A percentile compares a stretch with the other conserved stretches of the same genome.
Evolutionary conservation across 2,797 vertebrate genomes (phyloP).

Genomic region (Spondyliosoma cantharus): DNA sequence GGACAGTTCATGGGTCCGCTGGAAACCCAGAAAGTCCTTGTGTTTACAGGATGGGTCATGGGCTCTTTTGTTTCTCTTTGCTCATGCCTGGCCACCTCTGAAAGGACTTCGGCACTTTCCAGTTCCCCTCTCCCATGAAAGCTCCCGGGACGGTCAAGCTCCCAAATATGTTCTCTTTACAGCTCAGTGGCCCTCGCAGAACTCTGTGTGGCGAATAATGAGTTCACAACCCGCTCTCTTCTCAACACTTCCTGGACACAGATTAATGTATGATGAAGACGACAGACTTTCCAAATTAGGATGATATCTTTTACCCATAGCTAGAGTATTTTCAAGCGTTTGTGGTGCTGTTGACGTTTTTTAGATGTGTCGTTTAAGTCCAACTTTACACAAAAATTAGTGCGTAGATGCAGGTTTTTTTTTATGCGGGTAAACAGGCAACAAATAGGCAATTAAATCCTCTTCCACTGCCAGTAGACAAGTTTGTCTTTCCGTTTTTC

Average conservation of each 20-base stretch:
- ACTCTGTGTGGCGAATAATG: conserved; percentile 76
- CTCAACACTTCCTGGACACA: conserved; percentile 71
- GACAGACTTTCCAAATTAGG: conserved; percentile 68
- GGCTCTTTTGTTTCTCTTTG: conserved; percentile 72
- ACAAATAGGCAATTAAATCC: too few species aligned
- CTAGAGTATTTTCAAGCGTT: conserved; percentile 12
- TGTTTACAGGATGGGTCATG: conserved; percentile 70
- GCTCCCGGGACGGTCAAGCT: conserved; percentile 66
- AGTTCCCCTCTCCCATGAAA: conserved; percentile 64
- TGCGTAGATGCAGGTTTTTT: too few species aligned
- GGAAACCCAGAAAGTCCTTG: conserved; percentile 66
- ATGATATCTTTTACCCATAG: conserved; percentile 6
- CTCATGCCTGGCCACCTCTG: conserved; percentile 76
- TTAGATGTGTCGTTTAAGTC: neutral
- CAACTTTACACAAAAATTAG: too few species aligned
- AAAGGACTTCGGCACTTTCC: conserved; percentile 72
- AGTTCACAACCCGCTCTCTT: conserved; percentile 68
- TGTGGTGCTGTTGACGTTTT: neutral
- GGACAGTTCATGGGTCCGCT: conserved; percentile 57
- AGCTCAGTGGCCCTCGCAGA: conserved; percentile 57
- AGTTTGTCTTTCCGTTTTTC: too few species aligned
- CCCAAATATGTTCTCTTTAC: conserved; percentile 44
- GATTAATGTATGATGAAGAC: conserved; percentile 68
- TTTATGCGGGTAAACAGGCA: too few species aligned
- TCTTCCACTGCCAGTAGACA: too few species aligned